Conservation (phyloP, 2,113 vertebrate genomes). For the Campylomormyrus numenius region DNA sequence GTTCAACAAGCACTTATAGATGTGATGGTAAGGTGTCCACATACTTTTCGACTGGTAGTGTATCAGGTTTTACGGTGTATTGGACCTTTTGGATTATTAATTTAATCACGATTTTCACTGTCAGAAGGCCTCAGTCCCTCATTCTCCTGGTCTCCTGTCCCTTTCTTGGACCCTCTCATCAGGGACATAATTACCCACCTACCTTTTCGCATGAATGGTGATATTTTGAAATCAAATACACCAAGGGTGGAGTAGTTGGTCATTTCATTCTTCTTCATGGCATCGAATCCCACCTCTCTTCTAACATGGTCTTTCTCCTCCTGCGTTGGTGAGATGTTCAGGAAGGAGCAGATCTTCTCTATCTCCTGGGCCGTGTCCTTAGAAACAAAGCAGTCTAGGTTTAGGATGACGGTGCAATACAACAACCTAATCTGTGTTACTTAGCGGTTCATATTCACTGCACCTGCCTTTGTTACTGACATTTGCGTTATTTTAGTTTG, state of each 20-base stretch:
- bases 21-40: background rate
- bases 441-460: background rate
- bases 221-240: slow-evolving; percentile 48
- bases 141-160: background rate
- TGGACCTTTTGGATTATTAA: background rate
- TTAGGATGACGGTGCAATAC: background rate
- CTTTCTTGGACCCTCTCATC: background rate
- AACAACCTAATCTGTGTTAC: background rate
- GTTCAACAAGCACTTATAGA: background rate
- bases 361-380: slow-evolving; percentile 56
- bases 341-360: slow-evolving; percentile 57
- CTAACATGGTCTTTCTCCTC: slow-evolving; percentile 46
- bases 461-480: background rate
- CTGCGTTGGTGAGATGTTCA: slow-evolving; percentile 51
- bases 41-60: background rate
- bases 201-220: slow-evolving; percentile 66
- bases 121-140: background rate
- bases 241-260: slow-evolving; percentile 50
- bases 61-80: background rate
- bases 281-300: slow-evolving; percentile 54
- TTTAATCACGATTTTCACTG: background rate
- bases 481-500: background rate
- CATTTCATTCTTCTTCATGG: slow-evolving; percentile 64
- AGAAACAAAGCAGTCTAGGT: background rate
- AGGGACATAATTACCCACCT: background rate